Conservation (phyloP, 2,113 vertebrate species). For the Chinchilla lanigera region DNA sequence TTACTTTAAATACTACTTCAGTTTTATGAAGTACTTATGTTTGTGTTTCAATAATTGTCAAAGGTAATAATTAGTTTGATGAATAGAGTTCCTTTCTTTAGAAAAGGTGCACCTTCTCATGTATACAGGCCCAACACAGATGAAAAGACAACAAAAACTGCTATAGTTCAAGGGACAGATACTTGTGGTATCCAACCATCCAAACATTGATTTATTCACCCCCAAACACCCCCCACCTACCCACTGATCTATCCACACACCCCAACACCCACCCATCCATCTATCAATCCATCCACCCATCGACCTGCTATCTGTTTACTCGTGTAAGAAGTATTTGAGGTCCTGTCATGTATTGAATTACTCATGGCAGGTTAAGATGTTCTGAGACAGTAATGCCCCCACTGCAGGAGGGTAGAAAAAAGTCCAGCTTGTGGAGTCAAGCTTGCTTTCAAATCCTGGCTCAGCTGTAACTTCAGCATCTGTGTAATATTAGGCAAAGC, state of each 20-base stretch:
- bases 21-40: not conserved
- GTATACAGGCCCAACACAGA: not conserved
- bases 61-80: not conserved
- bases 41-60: not conserved
- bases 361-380: not conserved
- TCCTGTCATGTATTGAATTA: not conserved
- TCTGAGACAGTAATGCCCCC: not conserved
- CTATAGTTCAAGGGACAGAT: not conserved
- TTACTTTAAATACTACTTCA: not conserved
- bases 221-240: no score
- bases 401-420: not conserved
- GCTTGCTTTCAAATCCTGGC: not conserved
- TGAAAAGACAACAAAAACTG: not conserved
- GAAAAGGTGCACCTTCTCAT: not conserved
- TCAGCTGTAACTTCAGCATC: not conserved
- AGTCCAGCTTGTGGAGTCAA: not conserved
- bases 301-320: not conserved
- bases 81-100: slow-evolving; percentile 2
- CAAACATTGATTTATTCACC: not conserved
- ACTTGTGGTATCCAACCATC: not conserved
- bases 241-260: not conserved
- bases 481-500: not conserved
- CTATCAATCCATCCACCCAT: not conserved
- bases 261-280: not conserved
- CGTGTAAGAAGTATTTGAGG: not conserved